Evolutionary conservation across 2,888 invertebrate species (phyloP).

Genomic region (Hipparchia sbordonii): DNA sequence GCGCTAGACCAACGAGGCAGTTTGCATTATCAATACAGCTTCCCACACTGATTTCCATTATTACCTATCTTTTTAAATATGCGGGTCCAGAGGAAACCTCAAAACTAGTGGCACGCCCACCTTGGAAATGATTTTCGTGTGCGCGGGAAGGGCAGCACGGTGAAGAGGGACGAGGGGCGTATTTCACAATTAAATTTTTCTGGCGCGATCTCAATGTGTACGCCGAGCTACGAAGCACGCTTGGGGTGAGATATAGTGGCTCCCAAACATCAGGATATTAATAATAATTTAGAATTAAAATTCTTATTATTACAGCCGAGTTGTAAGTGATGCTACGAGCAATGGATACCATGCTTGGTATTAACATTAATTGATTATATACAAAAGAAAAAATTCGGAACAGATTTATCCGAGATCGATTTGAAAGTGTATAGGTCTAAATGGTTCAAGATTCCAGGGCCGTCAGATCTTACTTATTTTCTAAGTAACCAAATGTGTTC

Average conservation of each 20-base stretch:
- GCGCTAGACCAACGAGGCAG: too few relatives aligned
- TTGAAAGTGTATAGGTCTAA: too few relatives aligned
- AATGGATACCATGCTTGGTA: too few relatives aligned
- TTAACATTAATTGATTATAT: too few relatives aligned
- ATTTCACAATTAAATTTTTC: constrained; percentile 81
- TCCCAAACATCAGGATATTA: constrained; percentile 50
- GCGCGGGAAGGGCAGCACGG: constrained; percentile 30
- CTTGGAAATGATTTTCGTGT: constrained; percentile 46
- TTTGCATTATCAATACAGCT: neutral
- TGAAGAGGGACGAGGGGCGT: constrained; percentile 52
- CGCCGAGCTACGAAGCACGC: constrained; percentile 65
- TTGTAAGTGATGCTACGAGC: too few relatives aligned
- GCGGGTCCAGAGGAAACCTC: constrained; percentile 28
- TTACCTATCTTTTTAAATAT: constrained; percentile 33
- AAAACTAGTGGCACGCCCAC: constrained; percentile 45
- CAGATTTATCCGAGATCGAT: too few relatives aligned
- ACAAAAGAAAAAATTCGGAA: too few relatives aligned
- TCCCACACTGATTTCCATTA: constrained; percentile 26
- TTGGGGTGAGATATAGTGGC: constrained; percentile 54
- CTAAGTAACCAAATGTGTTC: too few relatives aligned
- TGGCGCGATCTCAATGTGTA: constrained; percentile 74
- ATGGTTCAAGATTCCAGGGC: too few relatives aligned
- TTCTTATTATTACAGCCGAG: neutral
- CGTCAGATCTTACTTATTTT: too few relatives aligned
- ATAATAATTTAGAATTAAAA: neutral